Evolutionary conservation across 2,888 invertebrate species (phyloP).

Genomic region (Andrena hattorfiana): DNA sequence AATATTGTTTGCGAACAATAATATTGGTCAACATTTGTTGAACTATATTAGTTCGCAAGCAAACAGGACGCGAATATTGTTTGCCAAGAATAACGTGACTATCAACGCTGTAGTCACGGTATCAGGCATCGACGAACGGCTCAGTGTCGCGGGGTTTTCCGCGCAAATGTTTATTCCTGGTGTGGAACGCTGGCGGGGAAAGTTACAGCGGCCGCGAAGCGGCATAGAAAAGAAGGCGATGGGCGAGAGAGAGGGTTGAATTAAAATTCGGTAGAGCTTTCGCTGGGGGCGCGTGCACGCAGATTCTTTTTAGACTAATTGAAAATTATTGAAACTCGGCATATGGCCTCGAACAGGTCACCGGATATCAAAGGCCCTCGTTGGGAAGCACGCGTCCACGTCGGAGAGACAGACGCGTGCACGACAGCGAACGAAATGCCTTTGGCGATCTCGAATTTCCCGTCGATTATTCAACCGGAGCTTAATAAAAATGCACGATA

Average conservation of each 20-base stretch:
- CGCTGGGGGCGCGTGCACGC: conserved; percentile 1
- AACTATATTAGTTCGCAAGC: conserved; percentile 28
- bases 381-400: neutral
- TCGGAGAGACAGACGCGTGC: conserved; percentile 23
- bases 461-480: conserved; percentile 65
- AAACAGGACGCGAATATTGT: conserved; percentile 7
- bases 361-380: conserved; percentile 62
- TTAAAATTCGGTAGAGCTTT: conserved; percentile 46
- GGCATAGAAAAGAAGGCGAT: conserved; percentile 3
- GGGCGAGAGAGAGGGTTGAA: conserved; percentile 19
- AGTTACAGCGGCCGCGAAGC: neutral
- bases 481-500: conserved; percentile 71
- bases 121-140: neutral
- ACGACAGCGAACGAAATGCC: conserved; percentile 55
- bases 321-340: conserved; percentile 63
- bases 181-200: too few species aligned
- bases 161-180: neutral
- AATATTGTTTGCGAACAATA: conserved; percentile 25
- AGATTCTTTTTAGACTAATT: conserved; percentile 48
- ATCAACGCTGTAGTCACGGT: neutral
- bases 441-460: conserved; percentile 71
- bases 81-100: conserved; percentile 28
- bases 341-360: conserved; percentile 68
- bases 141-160: neutral
- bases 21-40: conserved; percentile 29